phyloP scores from a whole-genome alignment of 2,797 vertebrate species.

The Darevskia mixta region DNA sequence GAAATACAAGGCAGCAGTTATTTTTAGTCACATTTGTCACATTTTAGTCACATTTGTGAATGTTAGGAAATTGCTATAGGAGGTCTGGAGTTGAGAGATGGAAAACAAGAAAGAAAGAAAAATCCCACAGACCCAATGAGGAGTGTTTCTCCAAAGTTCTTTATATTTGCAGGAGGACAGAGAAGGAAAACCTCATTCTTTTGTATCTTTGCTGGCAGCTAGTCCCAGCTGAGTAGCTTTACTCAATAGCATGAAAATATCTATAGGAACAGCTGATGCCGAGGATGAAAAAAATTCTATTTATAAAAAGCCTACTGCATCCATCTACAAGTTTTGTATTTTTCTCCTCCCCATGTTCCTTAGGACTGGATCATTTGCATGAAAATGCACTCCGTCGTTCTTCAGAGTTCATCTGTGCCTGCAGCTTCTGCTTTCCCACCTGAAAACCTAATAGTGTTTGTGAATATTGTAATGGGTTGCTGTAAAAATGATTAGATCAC shows the following conservation, averaged over 20 bases:
- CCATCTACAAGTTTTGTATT: conserved; percentile 34
- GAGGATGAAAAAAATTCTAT: conserved; percentile 49
- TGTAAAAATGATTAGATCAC: conserved; percentile 22
- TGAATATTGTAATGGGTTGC: conserved; percentile 25
- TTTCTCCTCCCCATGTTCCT: conserved; percentile 36
- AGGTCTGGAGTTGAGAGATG: neutral
- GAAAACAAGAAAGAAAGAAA: neutral
- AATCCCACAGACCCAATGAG: neutral
- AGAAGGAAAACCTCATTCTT: conserved; percentile 27
- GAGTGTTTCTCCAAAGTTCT: neutral
- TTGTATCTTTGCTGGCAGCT: conserved; percentile 16
- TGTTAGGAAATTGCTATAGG: conserved; percentile 20
- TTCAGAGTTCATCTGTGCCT: conserved; percentile 46
- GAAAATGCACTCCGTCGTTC: conserved; percentile 32
- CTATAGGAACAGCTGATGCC: conserved; percentile 33
- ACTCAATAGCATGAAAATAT: conserved; percentile 47
- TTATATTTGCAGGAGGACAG: conserved; percentile 12
- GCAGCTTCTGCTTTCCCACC: conserved; percentile 42
- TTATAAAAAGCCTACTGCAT: conserved; percentile 48
- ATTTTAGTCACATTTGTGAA: conserved; percentile 21
- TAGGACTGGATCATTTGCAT: conserved; percentile 40
- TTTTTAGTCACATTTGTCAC: conserved; percentile 36
- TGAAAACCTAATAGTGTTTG: conserved; percentile 53
- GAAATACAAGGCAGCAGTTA: conserved; percentile 22
- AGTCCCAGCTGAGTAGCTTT: conserved; percentile 43